phyloP scores from a whole-genome alignment of 2,113 vertebrate species.

The Cnemophilus loriae region DNA sequence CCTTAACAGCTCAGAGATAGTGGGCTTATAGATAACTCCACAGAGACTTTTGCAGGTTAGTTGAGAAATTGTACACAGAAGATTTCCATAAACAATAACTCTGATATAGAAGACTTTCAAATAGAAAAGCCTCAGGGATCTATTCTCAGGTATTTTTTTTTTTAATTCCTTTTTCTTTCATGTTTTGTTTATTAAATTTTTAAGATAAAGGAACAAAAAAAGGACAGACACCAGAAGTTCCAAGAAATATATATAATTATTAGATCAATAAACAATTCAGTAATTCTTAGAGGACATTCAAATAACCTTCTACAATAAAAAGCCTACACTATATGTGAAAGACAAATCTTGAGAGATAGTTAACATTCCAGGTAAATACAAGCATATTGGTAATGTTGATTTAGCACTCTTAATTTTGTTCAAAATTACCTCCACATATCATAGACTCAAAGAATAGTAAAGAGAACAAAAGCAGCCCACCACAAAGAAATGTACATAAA shows the following conservation, averaged over 20 bases:
- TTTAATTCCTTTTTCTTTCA: not conserved
- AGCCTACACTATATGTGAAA: not conserved
- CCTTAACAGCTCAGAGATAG: not conserved
- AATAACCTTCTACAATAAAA: slow-evolving; percentile 32
- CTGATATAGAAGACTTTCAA: slow-evolving; percentile 14
- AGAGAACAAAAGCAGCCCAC: slow-evolving; percentile 14
- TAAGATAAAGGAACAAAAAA: not conserved
- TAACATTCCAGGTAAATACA: slow-evolving; percentile 25
- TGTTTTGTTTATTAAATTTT: slow-evolving; percentile 42
- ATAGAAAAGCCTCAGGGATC: not conserved
- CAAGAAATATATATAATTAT: slow-evolving; percentile 32
- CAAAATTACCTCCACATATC: slow-evolving; percentile 48
- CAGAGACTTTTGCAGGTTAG: not conserved
- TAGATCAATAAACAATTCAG: slow-evolving; percentile 46
- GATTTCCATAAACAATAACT: slow-evolving; percentile 37
- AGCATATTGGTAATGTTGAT: slow-evolving; percentile 29
- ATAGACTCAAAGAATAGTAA: not conserved
- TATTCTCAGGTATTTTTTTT: not conserved
- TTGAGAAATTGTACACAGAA: not conserved
- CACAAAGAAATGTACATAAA: slow-evolving; percentile 13
- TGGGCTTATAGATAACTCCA: not conserved
- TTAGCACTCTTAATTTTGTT: slow-evolving; percentile 49
- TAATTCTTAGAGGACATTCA: slow-evolving; percentile 14
- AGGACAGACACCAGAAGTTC: not conserved
- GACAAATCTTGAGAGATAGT: slow-evolving; percentile 15